Conservation (phyloP, 1,140 invertebrate genomes). For the Atta cephalotes region DNA sequence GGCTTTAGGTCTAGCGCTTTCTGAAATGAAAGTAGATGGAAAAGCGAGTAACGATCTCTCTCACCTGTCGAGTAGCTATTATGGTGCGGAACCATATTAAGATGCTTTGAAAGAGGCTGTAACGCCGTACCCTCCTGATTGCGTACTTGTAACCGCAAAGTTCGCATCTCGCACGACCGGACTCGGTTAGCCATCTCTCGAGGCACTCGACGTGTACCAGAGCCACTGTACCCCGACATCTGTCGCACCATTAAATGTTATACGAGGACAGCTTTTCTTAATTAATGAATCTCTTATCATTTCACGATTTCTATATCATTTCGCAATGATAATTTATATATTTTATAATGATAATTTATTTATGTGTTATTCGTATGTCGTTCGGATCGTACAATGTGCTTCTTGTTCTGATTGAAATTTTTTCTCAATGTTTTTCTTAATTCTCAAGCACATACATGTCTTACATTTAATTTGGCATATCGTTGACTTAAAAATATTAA, state of each 20-base stretch:
- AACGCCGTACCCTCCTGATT: slow-evolving; percentile 86
- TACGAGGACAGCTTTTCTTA: background rate
- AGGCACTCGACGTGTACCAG: slow-evolving; percentile 89
- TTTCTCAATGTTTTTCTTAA: background rate
- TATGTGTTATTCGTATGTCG: background rate
- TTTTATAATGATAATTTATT: background rate
- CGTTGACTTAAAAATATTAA: background rate
- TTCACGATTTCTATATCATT: background rate
- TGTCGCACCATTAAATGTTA: slow-evolving; percentile 64
- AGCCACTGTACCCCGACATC: slow-evolving; percentile 89
- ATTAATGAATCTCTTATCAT: background rate
- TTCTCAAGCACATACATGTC: too few relatives aligned
- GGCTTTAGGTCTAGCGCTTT: background rate
- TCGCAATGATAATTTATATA: background rate
- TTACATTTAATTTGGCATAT: slow-evolving; percentile 9
- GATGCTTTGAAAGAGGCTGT: slow-evolving; percentile 86
- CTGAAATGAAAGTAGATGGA: background rate
- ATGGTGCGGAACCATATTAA: slow-evolving; percentile 87
- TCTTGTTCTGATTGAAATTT: background rate
- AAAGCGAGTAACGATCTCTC: slow-evolving; percentile 8
- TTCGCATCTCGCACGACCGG: slow-evolving; percentile 88
- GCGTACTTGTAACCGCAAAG: slow-evolving; percentile 87
- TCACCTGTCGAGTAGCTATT: slow-evolving; percentile 87
- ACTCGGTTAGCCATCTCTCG: slow-evolving; percentile 90
- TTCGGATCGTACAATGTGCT: background rate